Evolutionary conservation across 2,113 vertebrate genomes (phyloP), one percentile per base, ranked within the genome.

Genomic region (Fulmarus glacialis): DNA sequence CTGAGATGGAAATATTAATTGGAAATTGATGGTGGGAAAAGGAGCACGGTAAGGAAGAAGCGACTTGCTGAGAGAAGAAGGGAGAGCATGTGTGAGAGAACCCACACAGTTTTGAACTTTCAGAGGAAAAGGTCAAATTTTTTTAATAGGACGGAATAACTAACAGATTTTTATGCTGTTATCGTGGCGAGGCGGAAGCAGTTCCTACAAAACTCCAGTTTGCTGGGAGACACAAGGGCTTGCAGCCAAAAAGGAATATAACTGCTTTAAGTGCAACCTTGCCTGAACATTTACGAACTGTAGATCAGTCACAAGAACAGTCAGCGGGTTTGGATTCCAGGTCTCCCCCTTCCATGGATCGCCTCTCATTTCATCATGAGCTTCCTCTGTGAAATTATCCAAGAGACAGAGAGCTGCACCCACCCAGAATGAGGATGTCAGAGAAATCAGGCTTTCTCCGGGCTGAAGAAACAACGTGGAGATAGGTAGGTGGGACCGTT

Each of bases 261-360:
- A 60, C 13, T 17, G 63, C 42, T 60, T 38, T 8, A 50, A 40
- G 63, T 6, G 12, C 38, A 48, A 17, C 26, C 17, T 12, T 24
- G 34, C 40, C 43, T 11, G 24, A 47, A 36, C 1, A 0, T 34
- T 45, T 15, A 62, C 0, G 0, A 3, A 0, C 42, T 42, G 19
- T 5, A 60, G 36, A 29, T 36, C 23, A 71, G 10, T 12, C 24
- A 32, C 2, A 47, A 53, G 30, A 56, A 48, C 6, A 59, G 23
- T 4, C 32, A 8, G 22, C 0, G 1, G 16, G 32, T 29, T 34
- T 55, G 21, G 62, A 45, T 43, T 53, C 55, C 38, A 32, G 53
- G 42, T 45, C 40, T 71, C n/a, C 29, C 15, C 14, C 15, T 77
- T 45, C 45, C 50, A 43, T 1, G 1, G 8, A 45, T 47, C 0